phyloP scores from a whole-genome alignment of 2,888 invertebrate species.

The Escarpia spicata region DNA sequence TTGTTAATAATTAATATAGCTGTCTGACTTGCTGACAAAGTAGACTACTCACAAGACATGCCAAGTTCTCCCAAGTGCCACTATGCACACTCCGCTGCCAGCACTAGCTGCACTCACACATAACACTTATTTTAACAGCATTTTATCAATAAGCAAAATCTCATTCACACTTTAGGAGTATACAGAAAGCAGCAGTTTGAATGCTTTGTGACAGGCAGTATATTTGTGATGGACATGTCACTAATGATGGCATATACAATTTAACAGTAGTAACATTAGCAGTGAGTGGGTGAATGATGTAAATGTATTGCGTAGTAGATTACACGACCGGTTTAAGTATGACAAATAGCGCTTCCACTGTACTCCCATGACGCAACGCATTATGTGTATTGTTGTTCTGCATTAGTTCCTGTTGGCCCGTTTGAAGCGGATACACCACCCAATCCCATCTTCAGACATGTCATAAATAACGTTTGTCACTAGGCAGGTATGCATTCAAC shows the following conservation, averaged over 20 bases:
- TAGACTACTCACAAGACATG: neutral
- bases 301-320: neutral
- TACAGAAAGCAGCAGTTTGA: neutral
- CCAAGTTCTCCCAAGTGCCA: neutral
- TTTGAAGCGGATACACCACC: neutral
- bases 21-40: neutral
- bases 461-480: neutral
- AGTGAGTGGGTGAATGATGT: neutral
- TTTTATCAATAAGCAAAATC: too few relatives aligned
- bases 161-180: too few relatives aligned
- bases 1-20: neutral
- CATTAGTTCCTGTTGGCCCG: neutral
- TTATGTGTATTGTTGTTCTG: neutral
- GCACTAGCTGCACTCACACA: neutral
- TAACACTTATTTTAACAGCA: too few relatives aligned
- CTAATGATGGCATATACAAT: neutral
- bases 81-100: neutral
- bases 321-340: neutral
- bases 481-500: neutral
- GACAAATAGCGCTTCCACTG: neutral
- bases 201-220: neutral
- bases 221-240: neutral
- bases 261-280: neutral
- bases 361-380: neutral
- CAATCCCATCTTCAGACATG: neutral